These are phyloP conservation scores for Sclerurus mexicanus DNA, from an alignment of 2,113 vertebrate species.

Conservation along the genomic window DNA sequence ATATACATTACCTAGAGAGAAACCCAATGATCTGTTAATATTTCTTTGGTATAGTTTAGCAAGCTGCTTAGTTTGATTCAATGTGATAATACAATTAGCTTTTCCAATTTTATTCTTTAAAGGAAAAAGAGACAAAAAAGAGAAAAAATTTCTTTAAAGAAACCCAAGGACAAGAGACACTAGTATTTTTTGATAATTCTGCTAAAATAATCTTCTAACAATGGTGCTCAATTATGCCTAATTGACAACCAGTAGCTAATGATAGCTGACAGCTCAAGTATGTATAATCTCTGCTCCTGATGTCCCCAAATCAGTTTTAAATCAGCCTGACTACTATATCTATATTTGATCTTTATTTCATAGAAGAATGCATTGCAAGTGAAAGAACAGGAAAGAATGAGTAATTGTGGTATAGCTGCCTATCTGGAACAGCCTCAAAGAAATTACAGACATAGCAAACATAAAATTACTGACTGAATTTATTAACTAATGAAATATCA, in stretches of 20 bases:
- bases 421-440: conserved; percentile 9
- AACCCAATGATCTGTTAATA: background rate
- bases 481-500: conserved; percentile 42
- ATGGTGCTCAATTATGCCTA: background rate
- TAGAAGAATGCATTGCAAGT: background rate
- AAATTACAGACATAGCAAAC: background rate
- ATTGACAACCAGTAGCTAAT: background rate
- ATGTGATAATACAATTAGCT: background rate
- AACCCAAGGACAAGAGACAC: background rate
- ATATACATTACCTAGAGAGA: background rate
- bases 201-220: background rate
- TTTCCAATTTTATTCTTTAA: background rate
- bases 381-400: background rate
- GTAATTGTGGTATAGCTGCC: background rate
- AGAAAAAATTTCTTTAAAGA: background rate
- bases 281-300: background rate
- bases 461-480: conserved; percentile 22
- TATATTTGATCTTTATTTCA: background rate
- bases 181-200: background rate
- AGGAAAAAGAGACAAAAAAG: background rate
- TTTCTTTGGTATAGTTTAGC: background rate
- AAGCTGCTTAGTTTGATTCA: background rate
- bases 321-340: background rate
- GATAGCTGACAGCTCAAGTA: background rate
- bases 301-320: background rate